phyloP scores from a whole-genome alignment of 1,140 invertebrate genomes.

The Drosophila willistoni region DNA sequence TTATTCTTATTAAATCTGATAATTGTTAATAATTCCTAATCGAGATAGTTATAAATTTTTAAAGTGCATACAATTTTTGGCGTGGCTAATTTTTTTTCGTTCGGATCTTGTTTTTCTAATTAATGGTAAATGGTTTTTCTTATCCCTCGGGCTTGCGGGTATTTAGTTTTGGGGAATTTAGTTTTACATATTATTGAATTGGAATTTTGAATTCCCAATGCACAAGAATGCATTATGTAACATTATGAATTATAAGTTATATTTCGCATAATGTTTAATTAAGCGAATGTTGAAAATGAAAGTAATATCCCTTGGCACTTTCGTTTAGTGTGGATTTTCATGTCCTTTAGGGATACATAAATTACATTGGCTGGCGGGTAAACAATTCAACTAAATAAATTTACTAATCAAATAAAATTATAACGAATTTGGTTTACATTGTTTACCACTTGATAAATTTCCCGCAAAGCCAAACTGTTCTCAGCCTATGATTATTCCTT shows the following conservation, averaged over 20 bases:
- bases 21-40: too few species aligned
- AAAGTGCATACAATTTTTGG: neutral
- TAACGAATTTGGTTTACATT: neutral
- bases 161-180: neutral
- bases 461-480: neutral
- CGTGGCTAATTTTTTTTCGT: neutral
- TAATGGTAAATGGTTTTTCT: neutral
- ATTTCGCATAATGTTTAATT: constrained; percentile 2
- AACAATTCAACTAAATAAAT: constrained; percentile 2
- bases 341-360: neutral
- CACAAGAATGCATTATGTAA: neutral
- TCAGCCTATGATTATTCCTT: neutral
- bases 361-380: neutral
- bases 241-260: constrained; percentile 6
- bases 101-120: neutral
- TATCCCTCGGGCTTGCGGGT: neutral
- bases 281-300: constrained; percentile 2
- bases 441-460: neutral
- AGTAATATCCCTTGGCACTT: neutral
- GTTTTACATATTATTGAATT: neutral
- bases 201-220: constrained; percentile 6
- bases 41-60: too few species aligned
- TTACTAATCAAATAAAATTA: neutral
- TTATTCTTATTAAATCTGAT: too few species aligned
- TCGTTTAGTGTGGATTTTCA: constrained; percentile 2